Percentiles rank a stretch among this genome's conserved stretches.
phyloP scores from a whole-genome alignment of 2,113 vertebrate genomes.

The Monopterus albus region DNA sequence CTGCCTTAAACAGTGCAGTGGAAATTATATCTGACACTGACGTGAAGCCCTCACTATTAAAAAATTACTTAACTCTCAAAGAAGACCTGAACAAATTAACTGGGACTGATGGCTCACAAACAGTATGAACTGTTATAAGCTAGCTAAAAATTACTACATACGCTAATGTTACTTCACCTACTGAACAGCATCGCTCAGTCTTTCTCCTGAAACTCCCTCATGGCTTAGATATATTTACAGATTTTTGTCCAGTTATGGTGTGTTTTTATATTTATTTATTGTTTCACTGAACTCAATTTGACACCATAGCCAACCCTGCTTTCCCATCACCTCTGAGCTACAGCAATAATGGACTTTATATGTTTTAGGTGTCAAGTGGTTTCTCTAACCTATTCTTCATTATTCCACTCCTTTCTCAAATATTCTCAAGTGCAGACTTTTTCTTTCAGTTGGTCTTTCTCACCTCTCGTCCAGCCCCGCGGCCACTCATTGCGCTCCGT shows the following conservation, averaged over 20 bases:
- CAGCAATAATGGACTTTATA: background rate
- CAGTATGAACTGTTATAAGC: too few relatives aligned
- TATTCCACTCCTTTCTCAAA: constrained; percentile 15
- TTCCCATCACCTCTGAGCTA: background rate
- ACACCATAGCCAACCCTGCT: background rate
- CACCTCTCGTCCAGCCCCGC: constrained; percentile 18
- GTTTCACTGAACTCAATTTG: background rate
- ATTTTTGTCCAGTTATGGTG: too few relatives aligned
- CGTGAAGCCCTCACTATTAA: background rate
- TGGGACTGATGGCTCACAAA: too few relatives aligned
- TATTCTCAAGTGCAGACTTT: constrained; percentile 18
- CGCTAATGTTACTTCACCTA: too few relatives aligned
- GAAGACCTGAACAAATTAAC: too few relatives aligned
- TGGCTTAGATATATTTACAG: too few relatives aligned
- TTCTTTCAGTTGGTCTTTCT: constrained; percentile 34
- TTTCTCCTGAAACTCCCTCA: too few relatives aligned
- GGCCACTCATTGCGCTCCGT: constrained; percentile 22
- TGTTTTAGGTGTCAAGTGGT: background rate
- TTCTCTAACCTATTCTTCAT: background rate
- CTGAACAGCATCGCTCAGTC: too few relatives aligned
- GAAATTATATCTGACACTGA: background rate
- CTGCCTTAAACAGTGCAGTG: constrained; percentile 10
- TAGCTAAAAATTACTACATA: too few relatives aligned
- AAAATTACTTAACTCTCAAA: too few relatives aligned
- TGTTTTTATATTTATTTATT: background rate